A percentile compares a stretch with the other conserved stretches of the same genome.
phyloP scores from a whole-genome alignment of 64 coral and sea anemone genomes.

The Stichodactyla mertensii region DNA sequence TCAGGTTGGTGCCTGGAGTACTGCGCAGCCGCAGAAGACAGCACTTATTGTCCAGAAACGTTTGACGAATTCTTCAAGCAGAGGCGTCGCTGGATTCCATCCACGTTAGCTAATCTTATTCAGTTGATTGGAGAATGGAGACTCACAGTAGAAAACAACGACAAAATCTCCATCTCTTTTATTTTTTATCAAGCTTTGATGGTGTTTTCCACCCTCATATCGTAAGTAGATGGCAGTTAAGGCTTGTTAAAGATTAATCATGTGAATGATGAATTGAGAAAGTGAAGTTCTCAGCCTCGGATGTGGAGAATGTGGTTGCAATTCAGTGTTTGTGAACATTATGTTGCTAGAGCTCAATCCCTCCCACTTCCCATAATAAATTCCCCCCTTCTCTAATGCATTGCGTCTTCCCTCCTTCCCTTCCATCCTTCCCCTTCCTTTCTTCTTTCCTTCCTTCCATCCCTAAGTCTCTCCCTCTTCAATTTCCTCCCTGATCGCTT shows the following conservation, averaged over 20 bases:
- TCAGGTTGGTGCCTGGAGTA: slow-evolving; percentile 90
- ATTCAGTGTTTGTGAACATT: too few relatives aligned
- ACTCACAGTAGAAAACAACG: slow-evolving; percentile 65
- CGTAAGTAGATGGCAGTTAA: neutral
- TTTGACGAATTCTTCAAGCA: slow-evolving; percentile 96
- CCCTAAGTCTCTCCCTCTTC: neutral
- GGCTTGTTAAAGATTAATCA: too few relatives aligned
- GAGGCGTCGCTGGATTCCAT: slow-evolving; percentile 90
- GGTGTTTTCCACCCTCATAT: neutral
- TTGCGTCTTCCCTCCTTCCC: neutral
- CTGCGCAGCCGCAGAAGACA: slow-evolving; percentile 90
- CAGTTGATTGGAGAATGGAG: slow-evolving; percentile 76
- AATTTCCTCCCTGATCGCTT: neutral
- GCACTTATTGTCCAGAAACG: slow-evolving; percentile 73
- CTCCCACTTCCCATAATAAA: too few relatives aligned
- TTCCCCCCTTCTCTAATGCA: too few relatives aligned
- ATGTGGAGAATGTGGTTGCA: too few relatives aligned
- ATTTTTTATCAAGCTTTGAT: slow-evolving; percentile 79
- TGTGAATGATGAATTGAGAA: too few relatives aligned
- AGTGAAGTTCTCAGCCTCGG: too few relatives aligned
- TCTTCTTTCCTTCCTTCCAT: neutral
- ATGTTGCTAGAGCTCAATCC: too few relatives aligned
- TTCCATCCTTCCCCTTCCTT: neutral
- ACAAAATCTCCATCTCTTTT: slow-evolving; percentile 67
- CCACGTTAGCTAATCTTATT: slow-evolving; percentile 76